Percentiles rank a stretch among this genome's conserved stretches.
Evolutionary conservation across 2,113 vertebrate species (phyloP).

Genomic region (Tetrax tetrax): DNA sequence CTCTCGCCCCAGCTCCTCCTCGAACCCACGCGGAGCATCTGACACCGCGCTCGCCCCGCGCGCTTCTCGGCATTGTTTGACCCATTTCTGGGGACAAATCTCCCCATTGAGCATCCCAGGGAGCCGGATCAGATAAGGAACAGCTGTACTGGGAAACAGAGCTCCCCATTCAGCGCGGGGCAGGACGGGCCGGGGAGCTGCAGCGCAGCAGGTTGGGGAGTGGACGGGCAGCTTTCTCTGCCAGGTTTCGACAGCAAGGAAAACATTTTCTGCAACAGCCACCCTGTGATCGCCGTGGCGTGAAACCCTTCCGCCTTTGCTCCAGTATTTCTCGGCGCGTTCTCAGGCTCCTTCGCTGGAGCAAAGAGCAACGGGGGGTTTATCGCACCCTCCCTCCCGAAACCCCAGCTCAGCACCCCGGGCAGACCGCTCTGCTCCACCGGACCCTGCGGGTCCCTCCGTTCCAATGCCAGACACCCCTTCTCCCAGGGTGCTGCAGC

Average conservation of each 20-base stretch:
- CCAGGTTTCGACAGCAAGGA: not conserved
- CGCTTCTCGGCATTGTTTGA: not conserved
- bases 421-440: not conserved
- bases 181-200: not conserved
- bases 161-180: not conserved
- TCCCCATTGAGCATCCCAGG: not conserved
- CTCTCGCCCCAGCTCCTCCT: not conserved
- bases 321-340: fast-evolving
- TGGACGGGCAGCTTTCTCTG: not conserved
- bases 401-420: not conserved
- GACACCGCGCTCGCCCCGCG: not conserved
- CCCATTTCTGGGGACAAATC: not conserved
- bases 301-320: not conserved
- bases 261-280: not conserved
- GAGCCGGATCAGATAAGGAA: not conserved
- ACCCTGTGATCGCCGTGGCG: not conserved
- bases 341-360: not conserved
- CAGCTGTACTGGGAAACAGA: slow-evolving; percentile 8
- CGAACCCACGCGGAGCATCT: not conserved
- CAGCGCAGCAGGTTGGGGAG: not conserved
- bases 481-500: not conserved
- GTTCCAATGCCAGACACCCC: not conserved
- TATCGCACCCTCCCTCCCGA: not conserved
- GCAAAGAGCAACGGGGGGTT: not conserved
- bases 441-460: fast-evolving